These are phyloP conservation scores for Panthera uncia DNA, from an alignment of 2,113 vertebrate species.

Conservation along the genomic window DNA sequence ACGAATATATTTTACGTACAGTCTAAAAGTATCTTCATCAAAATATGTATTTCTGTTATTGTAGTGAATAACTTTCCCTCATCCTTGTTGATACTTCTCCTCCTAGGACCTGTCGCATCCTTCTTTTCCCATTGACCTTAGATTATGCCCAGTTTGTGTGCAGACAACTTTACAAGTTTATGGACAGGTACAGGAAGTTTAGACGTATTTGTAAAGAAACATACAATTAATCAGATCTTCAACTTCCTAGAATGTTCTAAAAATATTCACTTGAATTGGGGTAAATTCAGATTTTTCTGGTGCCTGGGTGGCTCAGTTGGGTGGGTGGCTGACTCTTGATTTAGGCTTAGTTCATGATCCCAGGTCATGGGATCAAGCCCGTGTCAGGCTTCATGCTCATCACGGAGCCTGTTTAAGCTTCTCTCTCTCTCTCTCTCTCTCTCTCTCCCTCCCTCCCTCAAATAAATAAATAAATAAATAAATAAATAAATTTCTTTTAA, in stretches of 20 bases:
- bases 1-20: background rate
- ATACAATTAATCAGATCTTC: background rate
- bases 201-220: background rate
- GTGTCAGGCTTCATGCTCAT: too few species aligned
- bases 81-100: background rate
- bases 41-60: background rate
- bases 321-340: too few species aligned
- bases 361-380: too few species aligned
- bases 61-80: background rate
- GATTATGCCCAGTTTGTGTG: rapidly evolving
- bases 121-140: background rate
- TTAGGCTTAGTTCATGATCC: too few species aligned
- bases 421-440: too few species aligned
- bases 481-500: too few species aligned
- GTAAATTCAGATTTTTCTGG: background rate
- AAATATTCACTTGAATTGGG: background rate
- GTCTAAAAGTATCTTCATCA: background rate
- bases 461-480: too few species aligned
- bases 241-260: background rate
- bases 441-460: too few species aligned
- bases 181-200: background rate
- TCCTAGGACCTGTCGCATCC: background rate
- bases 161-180: background rate
- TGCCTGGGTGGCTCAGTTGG: too few species aligned
- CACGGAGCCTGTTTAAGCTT: too few species aligned